Conservation (phyloP, 1,140 invertebrate genomes). For the Microvelia longipes region DNA sequence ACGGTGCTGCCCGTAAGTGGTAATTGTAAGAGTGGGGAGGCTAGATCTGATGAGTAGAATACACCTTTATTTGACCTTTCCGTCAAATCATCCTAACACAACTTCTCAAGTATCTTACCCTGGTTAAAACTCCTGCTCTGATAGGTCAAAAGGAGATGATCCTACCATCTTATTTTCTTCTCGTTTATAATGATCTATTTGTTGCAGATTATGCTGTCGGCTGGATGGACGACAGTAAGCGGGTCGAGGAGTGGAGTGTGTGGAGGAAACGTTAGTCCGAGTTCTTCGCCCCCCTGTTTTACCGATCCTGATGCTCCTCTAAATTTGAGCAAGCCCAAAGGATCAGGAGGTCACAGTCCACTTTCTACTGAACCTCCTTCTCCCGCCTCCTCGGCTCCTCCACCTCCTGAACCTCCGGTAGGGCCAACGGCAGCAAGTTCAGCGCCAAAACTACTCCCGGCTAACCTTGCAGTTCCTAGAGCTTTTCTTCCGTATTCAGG, state of each 20-base stretch:
- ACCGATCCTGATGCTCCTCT: slow-evolving; percentile 62
- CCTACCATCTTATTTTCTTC: no score
- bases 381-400: slow-evolving; percentile 16
- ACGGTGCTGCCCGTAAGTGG: no score
- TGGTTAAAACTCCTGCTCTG: no score
- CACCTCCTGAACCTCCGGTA: slow-evolving; percentile 24
- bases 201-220: slow-evolving; percentile 30
- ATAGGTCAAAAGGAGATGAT: no score
- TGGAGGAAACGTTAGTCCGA: slow-evolving; percentile 17
- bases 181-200: slow-evolving; percentile 9
- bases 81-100: no score
- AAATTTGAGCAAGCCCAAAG: slow-evolving; percentile 76
- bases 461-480: slow-evolving; percentile 37
- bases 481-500: slow-evolving; percentile 43
- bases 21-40: no score
- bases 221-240: slow-evolving; percentile 28
- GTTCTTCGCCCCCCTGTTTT: slow-evolving; percentile 34
- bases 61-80: no score
- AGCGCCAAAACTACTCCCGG: slow-evolving; percentile 38
- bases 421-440: slow-evolving; percentile 41
- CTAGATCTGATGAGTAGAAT: no score
- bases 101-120: no score
- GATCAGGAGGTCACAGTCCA: slow-evolving; percentile 31
- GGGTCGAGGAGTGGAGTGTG: slow-evolving; percentile 24
- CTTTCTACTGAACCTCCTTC: slow-evolving; percentile 27